phyloP scores from a whole-genome alignment of 1,140 invertebrate genomes.

The Drosophila rhopaloa region DNA sequence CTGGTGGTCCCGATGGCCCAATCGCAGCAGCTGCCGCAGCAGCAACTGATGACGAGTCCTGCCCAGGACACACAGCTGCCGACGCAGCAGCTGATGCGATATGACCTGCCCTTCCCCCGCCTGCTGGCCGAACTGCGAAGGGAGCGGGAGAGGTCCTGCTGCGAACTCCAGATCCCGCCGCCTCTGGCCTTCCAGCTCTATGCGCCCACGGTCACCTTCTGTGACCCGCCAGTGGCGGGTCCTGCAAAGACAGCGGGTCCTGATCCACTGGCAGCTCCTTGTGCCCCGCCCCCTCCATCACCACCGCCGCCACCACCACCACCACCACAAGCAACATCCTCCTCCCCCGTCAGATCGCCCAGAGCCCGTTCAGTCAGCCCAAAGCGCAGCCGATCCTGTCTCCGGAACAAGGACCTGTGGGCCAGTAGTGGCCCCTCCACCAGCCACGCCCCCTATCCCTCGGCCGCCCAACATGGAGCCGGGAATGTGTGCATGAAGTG shows the following conservation, averaged over 20 bases:
- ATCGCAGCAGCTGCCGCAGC: conserved; percentile 16
- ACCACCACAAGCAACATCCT: background rate
- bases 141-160: conserved; percentile 17
- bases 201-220: conserved; percentile 14
- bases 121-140: conserved; percentile 17
- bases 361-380: conserved; percentile 6
- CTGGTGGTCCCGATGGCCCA: conserved; percentile 17
- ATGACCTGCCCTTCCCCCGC: conserved; percentile 38
- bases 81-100: conserved; percentile 25
- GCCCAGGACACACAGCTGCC: conserved; percentile 23
- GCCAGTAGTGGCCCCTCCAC: background rate
- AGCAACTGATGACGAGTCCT: conserved; percentile 15
- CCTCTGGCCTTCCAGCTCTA: conserved; percentile 34
- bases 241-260: background rate
- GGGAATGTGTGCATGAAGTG: conserved; percentile 45
- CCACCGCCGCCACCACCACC: background rate
- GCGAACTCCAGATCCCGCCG: conserved; percentile 7
- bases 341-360: background rate
- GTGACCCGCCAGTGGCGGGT: background rate
- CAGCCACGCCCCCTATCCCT: conserved; percentile 6
- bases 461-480: conserved; percentile 8
- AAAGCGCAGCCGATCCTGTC: conserved; percentile 25
- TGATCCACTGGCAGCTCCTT: background rate
- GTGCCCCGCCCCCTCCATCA: background rate
- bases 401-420: conserved; percentile 29